phyloP scores from a whole-genome alignment of 2,113 vertebrate species.

The Bombycilla garrulus region DNA sequence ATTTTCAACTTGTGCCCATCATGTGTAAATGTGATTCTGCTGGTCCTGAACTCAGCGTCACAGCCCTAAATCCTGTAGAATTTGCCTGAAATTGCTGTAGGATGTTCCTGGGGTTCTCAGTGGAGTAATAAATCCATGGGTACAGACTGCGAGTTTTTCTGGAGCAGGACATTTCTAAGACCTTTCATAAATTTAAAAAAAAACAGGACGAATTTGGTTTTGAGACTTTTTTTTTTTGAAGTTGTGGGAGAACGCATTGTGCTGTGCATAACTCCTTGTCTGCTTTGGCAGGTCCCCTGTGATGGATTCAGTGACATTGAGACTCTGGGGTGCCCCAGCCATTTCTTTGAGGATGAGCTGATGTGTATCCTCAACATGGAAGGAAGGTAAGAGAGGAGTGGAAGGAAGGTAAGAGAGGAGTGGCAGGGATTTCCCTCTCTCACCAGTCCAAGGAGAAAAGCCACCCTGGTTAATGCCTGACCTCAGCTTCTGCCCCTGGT shows the following conservation, averaged over 20 bases:
- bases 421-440: background rate
- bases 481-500: background rate
- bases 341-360: constrained; percentile 97
- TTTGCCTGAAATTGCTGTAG: background rate
- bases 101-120: background rate
- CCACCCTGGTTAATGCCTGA: background rate
- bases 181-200: background rate
- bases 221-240: background rate
- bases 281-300: constrained; percentile 86
- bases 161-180: background rate
- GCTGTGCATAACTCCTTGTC: background rate
- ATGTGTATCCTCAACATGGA: constrained; percentile 92
- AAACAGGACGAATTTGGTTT: background rate
- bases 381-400: constrained; percentile 81
- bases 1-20: background rate
- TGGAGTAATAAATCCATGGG: background rate
- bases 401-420: constrained; percentile 86
- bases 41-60: background rate
- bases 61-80: background rate
- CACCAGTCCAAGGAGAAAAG: background rate
- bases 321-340: constrained; percentile 88
- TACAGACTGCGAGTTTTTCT: background rate
- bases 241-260: background rate
- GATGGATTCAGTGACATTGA: constrained; percentile 97
- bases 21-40: background rate